Base-by-base conservation (phyloP, 2,888 invertebrate genomes). In the Belgica antarctica region DNA sequence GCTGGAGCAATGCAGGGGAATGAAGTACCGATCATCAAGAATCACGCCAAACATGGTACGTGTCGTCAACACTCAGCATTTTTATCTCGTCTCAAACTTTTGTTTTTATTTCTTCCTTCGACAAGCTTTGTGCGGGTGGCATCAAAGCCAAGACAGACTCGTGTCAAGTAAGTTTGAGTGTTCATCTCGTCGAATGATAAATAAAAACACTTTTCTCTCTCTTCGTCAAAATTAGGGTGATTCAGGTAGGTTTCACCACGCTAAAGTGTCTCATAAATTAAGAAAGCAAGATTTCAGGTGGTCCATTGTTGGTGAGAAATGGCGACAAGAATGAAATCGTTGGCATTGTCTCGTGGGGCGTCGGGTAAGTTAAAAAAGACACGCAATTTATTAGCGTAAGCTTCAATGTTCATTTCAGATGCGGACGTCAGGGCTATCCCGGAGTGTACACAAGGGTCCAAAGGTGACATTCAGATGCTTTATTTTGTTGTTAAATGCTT, bases 301-400 rank as follows among this genome's bases (percentile, higher is more conserved):
- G 93, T 0, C 93, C 93, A 0, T 80, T 93, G 52, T 81, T 92
- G 0, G 80, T 92, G 2, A 87, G 89, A 72, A 86, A 86, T 73
- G 89, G 88, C 31, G 89, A 89, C 71, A 89, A 87, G 78, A 88
- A 85, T 75, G 90, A 91, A 80, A 88, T 92, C 70, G 88, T 89
- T 69, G 92, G 92, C 89, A 75, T 71, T n/a, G 63, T 92, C 0
- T 92, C 91, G 0, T 92, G 92, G 92, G 92, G 92, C 10, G 90
- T 92, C n/a, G 17, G 69, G 41, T 65, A 17, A 65, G 46, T 89
- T 1, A 89, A 89, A 75, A 59, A 1, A 2, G 19, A 27, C 15
- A 2, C 4, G 15, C 3, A 12, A 59, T 27, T 2, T 2, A 4
- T 41, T 41, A 41, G n/a, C n/a, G n/a, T n/a, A n/a, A n/a, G n/a